A percentile compares a stretch with the other conserved stretches of the same genome.
Evolutionary conservation across 2,888 invertebrate species (phyloP).

Genomic region (Apamea epomidion): DNA sequence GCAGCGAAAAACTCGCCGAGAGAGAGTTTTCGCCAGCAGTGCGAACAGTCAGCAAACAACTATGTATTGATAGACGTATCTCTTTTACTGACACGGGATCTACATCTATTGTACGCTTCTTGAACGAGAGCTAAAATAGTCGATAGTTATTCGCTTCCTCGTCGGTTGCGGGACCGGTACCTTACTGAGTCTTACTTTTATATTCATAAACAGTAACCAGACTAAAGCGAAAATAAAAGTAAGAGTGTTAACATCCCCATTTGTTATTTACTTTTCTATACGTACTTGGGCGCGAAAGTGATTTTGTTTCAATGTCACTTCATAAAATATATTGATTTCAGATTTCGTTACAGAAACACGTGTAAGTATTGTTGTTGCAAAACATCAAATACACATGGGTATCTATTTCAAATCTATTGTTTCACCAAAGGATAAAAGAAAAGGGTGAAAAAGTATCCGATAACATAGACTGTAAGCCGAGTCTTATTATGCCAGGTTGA

Average conservation of each 20-base stretch:
- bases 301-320: background rate
- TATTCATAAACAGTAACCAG: background rate
- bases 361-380: background rate
- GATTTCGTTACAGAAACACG: background rate
- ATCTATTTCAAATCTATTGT: conserved; percentile 40
- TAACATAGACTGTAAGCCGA: conserved; percentile 10
- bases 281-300: background rate
- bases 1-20: background rate
- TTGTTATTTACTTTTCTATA: background rate
- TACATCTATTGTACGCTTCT: background rate
- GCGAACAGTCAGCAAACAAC: background rate
- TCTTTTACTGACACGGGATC: background rate
- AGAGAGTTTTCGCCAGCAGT: background rate
- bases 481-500: conserved; percentile 33
- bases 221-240: background rate
- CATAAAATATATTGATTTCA: background rate
- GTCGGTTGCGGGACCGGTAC: background rate
- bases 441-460: conserved; percentile 1
- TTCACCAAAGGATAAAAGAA: conserved; percentile 15
- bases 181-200: background rate
- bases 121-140: background rate
- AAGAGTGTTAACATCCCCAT: background rate
- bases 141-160: background rate
- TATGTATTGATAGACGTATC: background rate
- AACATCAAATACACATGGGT: conserved; percentile 28